phyloP scores from a whole-genome alignment of 2,797 vertebrate species.

The Chaetodon trifasciatus region DNA sequence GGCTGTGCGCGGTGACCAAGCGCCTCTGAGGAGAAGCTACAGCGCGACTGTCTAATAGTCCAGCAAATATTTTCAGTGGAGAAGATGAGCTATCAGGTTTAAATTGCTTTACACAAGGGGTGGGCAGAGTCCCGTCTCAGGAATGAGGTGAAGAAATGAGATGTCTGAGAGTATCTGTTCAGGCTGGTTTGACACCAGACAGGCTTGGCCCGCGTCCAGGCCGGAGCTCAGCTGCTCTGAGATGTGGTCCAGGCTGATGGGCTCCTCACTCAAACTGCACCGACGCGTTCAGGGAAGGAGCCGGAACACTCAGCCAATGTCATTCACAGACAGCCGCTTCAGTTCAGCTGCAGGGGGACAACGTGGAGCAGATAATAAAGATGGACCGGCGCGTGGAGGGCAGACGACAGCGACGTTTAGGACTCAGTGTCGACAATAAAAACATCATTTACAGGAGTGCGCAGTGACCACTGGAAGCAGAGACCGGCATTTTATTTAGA shows the following conservation, averaged over 20 bases:
- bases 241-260: constrained; percentile 63
- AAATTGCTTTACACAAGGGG: constrained; percentile 81
- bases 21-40: constrained; percentile 17
- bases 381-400: background rate
- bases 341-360: background rate
- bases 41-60: constrained; percentile 42
- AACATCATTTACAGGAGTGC: background rate
- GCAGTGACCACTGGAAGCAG: no score
- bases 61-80: constrained; percentile 61
- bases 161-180: constrained; percentile 87
- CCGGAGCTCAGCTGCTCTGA: constrained; percentile 61
- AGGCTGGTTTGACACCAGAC: constrained; percentile 86
- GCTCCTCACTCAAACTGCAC: constrained; percentile 40
- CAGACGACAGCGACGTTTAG: background rate
- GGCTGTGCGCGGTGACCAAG: constrained; percentile 29
- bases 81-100: constrained; percentile 83
- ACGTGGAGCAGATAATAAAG: background rate
- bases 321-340: background rate
- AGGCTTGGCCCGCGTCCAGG: constrained; percentile 82
- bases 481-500: background rate
- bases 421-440: background rate
- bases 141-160: constrained; percentile 85
- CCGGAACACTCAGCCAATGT: background rate
- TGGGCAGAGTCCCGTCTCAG: constrained; percentile 81
- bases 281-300: constrained; percentile 33